Conservation (phyloP, 2,113 vertebrate species). For the Pituophis catenifer region DNA sequence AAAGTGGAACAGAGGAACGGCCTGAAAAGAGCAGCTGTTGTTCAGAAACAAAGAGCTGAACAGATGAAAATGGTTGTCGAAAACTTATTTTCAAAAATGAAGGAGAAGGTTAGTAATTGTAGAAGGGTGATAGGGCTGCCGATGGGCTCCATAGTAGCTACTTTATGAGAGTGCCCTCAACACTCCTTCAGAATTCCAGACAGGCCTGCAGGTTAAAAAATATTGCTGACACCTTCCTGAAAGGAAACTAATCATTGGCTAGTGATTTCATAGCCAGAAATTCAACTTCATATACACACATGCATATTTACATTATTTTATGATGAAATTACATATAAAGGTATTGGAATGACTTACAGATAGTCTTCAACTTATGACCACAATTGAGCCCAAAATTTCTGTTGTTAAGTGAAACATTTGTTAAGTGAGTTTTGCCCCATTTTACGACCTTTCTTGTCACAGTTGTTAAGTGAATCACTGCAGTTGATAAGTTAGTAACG, state of each 20-base stretch:
- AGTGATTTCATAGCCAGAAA: background rate
- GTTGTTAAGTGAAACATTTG: too few species aligned
- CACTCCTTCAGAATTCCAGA: background rate
- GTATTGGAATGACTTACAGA: too few species aligned
- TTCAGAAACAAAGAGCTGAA: conserved; percentile 77
- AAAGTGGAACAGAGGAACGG: conserved; percentile 69
- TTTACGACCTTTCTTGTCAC: too few species aligned
- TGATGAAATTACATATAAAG: background rate
- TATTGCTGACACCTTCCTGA: background rate
- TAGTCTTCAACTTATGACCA: too few species aligned
- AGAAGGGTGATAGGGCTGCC: background rate
- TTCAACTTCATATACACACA: background rate
- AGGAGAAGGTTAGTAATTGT: conserved; percentile 53
- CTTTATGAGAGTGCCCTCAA: background rate
- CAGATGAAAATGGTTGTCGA: conserved; percentile 73
- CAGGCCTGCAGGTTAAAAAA: background rate
- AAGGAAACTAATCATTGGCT: background rate
- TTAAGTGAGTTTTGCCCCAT: too few species aligned
- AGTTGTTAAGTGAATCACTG: too few species aligned
- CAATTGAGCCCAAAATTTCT: too few species aligned
- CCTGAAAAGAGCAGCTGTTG: conserved; percentile 75
- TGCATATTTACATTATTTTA: background rate
- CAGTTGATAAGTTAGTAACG: too few species aligned
- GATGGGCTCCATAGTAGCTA: background rate
- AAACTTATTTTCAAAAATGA: conserved; percentile 72